These are phyloP conservation scores for Sebastes miniatus DNA, from an alignment of 2,797 vertebrate genomes.

Conservation along the genomic window DNA sequence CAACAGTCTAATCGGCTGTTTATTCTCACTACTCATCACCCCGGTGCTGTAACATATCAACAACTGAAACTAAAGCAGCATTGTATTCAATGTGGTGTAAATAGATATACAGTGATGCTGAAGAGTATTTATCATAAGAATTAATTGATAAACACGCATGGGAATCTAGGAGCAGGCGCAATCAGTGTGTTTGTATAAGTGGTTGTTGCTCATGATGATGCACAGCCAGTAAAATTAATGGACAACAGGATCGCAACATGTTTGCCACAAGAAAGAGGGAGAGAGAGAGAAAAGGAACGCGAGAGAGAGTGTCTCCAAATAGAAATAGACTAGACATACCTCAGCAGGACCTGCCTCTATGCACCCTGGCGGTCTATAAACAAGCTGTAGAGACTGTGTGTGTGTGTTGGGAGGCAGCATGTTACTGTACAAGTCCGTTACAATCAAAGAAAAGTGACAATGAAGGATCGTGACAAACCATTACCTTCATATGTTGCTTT, in stretches of 20 bases:
- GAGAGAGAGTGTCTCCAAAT: conserved; percentile 67
- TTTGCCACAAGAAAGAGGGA: neutral
- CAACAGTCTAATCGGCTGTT: too few species aligned
- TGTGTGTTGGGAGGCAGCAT: neutral
- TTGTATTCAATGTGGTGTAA: neutral
- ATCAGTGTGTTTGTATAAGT: conserved; percentile 32
- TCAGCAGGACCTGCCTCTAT: conserved; percentile 19
- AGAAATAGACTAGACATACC: conserved; percentile 87
- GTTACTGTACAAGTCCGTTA: conserved; percentile 44
- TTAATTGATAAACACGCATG: conserved; percentile 6
- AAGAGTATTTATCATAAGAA: conserved; percentile 11
- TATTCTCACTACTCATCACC: neutral
- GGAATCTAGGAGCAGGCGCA: neutral
- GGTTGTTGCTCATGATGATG: conserved; percentile 8
- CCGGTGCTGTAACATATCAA: neutral
- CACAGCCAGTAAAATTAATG: conserved; percentile 1
- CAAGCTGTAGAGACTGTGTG: conserved; percentile 19
- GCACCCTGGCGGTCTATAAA: conserved; percentile 8
- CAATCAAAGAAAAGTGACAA: conserved; percentile 43
- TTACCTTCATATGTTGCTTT: conserved; percentile 42
- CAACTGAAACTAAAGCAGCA: neutral
- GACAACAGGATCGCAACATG: conserved; percentile 4
- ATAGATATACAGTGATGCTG: neutral
- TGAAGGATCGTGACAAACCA: conserved; percentile 54
- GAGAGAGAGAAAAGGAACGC: neutral